phyloP scores from a whole-genome alignment of 2,888 invertebrate species.

The Lasioglossum vierecki region DNA sequence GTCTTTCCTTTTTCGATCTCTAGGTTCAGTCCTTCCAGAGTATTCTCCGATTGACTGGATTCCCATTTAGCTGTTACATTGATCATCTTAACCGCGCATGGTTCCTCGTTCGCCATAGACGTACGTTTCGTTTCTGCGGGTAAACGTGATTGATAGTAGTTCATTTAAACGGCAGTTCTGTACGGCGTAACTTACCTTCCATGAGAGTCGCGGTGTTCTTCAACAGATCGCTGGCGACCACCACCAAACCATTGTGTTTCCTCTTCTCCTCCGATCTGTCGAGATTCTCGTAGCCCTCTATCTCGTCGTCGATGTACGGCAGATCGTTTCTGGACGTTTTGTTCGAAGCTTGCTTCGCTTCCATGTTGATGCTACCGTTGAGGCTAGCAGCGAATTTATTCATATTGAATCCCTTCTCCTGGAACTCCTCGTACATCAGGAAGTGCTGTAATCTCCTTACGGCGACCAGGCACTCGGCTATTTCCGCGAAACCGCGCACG shows the following conservation, averaged over 20 bases:
- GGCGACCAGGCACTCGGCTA: conserved; percentile 86
- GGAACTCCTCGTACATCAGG: conserved; percentile 83
- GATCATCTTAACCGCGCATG: conserved; percentile 73
- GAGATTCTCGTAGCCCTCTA: conserved; percentile 49
- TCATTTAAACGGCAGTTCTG: background rate
- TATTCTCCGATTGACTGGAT: conserved; percentile 84
- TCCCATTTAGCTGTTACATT: conserved; percentile 85
- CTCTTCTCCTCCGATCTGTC: conserved; percentile 74
- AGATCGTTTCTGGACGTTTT: conserved; percentile 73
- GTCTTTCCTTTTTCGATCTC: conserved; percentile 86
- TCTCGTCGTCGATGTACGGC: conserved; percentile 78
- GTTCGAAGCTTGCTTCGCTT: conserved; percentile 62
- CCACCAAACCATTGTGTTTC: conserved; percentile 82
- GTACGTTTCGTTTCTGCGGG: conserved; percentile 53
- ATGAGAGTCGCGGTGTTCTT: conserved; percentile 68
- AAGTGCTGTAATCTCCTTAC: conserved; percentile 84
- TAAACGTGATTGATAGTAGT: background rate
- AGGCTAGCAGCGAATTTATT: conserved; percentile 55
- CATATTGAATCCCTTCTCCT: conserved; percentile 49
- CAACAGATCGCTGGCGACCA: conserved; percentile 72
- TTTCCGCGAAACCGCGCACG: conserved; percentile 85
- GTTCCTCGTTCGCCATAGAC: conserved; percentile 44
- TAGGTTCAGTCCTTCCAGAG: conserved; percentile 86
- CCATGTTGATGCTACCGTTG: conserved; percentile 70
- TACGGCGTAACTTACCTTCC: conserved; percentile 45